Conservation (phyloP, 2,113 vertebrate genomes). For the Ploceus nigricollis region DNA sequence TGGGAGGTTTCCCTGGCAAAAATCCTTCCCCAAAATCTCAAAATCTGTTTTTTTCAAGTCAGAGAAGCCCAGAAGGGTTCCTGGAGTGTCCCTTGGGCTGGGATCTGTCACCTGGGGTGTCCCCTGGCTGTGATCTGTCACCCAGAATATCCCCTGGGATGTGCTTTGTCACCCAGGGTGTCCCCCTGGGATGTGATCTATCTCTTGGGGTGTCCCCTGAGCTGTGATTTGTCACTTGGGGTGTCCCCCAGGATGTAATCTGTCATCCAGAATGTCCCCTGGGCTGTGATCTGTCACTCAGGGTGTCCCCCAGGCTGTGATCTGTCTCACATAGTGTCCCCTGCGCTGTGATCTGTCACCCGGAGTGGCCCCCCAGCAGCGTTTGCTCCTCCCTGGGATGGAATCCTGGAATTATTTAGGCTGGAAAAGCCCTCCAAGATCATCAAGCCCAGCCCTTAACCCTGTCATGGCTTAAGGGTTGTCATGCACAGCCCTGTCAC, state of each 20-base stretch:
- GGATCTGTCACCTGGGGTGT: not conserved
- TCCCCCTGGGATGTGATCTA: not conserved
- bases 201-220: fast-evolving
- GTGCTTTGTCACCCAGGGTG: fast-evolving
- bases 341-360: not conserved
- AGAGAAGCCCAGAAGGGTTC: not conserved
- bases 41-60: not conserved
- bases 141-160: fast-evolving
- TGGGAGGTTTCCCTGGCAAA: fast-evolving
- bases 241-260: no score
- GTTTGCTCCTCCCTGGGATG: fast-evolving
- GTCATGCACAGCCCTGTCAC: fast-evolving
- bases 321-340: not conserved
- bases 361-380: not conserved
- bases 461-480: not conserved
- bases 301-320: not conserved
- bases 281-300: fast-evolving
- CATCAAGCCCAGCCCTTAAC: not conserved
- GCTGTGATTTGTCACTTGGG: no score
- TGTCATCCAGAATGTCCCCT: not conserved
- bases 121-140: not conserved
- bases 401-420: not conserved
- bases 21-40: not conserved
- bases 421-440: not conserved
- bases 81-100: not conserved